Percentiles rank a stretch among this genome's conserved stretches.
Conservation (phyloP, 2,888 invertebrate genomes). For the Eledona agricola region DNA sequence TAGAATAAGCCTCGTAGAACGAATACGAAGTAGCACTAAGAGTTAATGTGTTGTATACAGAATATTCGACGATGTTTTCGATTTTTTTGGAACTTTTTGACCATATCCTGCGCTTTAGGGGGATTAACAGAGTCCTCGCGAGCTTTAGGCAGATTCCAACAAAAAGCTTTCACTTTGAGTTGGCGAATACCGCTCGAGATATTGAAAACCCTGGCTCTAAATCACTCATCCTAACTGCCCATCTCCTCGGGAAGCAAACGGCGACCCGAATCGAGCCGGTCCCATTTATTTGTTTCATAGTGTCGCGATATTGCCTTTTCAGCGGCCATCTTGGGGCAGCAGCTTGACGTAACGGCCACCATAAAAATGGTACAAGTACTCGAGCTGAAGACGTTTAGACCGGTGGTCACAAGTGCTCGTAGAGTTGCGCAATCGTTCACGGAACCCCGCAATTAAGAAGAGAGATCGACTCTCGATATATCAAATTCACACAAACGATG, state of each 20-base stretch:
- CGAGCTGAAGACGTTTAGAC: slow-evolving; percentile 32
- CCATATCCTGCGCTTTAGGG: too few species aligned
- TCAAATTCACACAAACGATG: slow-evolving; percentile 31
- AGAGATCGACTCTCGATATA: slow-evolving; percentile 23
- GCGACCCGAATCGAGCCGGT: slow-evolving; percentile 24
- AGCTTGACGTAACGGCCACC: slow-evolving; percentile 41
- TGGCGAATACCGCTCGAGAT: too few species aligned
- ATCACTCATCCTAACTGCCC: slow-evolving; percentile 33
- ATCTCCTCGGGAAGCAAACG: slow-evolving; percentile 26
- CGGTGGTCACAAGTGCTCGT: slow-evolving; percentile 22
- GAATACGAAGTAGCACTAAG: too few species aligned
- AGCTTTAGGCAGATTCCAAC: too few species aligned
- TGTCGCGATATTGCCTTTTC: slow-evolving; percentile 44
- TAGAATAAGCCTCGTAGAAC: too few species aligned
- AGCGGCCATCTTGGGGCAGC: slow-evolving; percentile 40
- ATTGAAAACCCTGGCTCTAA: slow-evolving; percentile 38
- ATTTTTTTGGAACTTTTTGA: too few species aligned
- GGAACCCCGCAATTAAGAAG: slow-evolving; percentile 22
- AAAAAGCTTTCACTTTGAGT: too few species aligned
- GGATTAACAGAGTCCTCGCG: too few species aligned
- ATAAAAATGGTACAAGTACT: slow-evolving; percentile 37
- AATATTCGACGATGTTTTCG: too few species aligned
- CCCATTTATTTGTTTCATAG: slow-evolving; percentile 43
- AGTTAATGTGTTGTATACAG: too few species aligned
- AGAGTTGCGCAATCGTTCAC: slow-evolving; percentile 17